phyloP scores from a whole-genome alignment of 2,888 invertebrate species.

The Plagodis dolabraria region DNA sequence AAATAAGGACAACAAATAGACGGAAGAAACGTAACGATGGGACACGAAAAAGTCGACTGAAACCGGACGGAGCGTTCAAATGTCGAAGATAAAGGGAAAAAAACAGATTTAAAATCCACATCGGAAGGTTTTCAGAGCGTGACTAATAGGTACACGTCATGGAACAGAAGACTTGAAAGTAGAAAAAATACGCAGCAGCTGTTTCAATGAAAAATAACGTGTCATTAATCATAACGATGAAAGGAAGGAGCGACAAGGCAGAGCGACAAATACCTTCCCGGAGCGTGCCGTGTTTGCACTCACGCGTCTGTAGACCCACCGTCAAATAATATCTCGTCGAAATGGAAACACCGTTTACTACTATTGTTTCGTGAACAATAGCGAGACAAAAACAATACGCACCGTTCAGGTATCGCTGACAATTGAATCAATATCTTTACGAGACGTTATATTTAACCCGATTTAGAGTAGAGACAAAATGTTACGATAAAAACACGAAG shows the following conservation, averaged over 20 bases:
- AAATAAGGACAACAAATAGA: conserved; percentile 41
- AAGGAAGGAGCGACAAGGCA: conserved; percentile 73
- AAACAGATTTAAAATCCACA: conserved; percentile 65
- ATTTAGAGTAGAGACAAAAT: conserved; percentile 21
- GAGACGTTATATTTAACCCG: conserved; percentile 29
- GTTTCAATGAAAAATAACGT: conserved; percentile 80
- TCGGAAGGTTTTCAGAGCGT: conserved; percentile 68
- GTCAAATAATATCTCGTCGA: conserved; percentile 53
- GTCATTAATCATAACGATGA: conserved; percentile 79
- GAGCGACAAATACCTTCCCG: conserved; percentile 78
- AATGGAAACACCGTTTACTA: conserved; percentile 54
- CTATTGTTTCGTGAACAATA: conserved; percentile 57
- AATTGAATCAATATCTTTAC: conserved; percentile 51
- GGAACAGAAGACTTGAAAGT: conserved; percentile 74
- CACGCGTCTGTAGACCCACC: conserved; percentile 47
- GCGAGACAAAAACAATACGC: conserved; percentile 52
- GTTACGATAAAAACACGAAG: conserved; percentile 1
- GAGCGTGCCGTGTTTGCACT: conserved; percentile 58
- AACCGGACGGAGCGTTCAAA: conserved; percentile 48
- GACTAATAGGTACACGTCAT: conserved; percentile 77
- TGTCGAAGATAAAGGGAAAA: conserved; percentile 53
- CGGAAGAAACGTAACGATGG: conserved; percentile 42
- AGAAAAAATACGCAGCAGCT: conserved; percentile 79
- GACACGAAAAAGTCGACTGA: conserved; percentile 45
- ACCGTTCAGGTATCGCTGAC: conserved; percentile 46